Percentiles rank a stretch among this genome's conserved stretches.
These are phyloP conservation scores for Metacarcinus magister DNA, from an alignment of 2,888 invertebrate genomes.

Conservation along the genomic window DNA sequence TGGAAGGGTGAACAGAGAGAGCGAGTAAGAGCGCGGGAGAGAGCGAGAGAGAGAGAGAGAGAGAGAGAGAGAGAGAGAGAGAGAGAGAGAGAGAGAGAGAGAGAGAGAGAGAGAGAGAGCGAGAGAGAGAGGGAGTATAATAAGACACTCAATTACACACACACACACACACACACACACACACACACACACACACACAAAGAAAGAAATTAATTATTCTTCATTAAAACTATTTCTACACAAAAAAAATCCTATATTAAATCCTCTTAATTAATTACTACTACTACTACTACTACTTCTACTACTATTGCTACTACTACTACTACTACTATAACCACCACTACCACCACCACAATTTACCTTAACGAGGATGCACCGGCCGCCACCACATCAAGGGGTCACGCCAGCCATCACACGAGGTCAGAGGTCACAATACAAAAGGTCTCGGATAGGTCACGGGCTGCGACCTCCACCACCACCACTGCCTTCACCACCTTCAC, in stretches of 20 bases:
- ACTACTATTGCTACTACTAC: not conserved
- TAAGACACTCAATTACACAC: too few species aligned
- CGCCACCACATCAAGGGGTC: not conserved
- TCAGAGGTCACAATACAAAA: not conserved
- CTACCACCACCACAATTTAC: not conserved
- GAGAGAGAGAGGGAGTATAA: not conserved
- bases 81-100: not conserved
- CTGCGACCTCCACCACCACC: conserved; percentile 20
- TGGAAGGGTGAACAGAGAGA: not conserved
- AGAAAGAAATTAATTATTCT: too few species aligned
- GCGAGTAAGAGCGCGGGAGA: not conserved
- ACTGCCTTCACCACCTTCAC: not conserved
- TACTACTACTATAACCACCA: not conserved
- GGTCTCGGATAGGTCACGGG: conserved; percentile 34
- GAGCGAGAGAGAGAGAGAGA: not conserved
- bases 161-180: too few species aligned
- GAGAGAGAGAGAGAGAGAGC: conserved; percentile 30
- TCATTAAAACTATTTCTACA: too few species aligned
- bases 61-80: conserved; percentile 12
- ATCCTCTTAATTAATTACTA: not conserved
- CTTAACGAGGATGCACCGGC: not conserved
- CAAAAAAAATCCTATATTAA: not conserved
- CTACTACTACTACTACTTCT: not conserved
- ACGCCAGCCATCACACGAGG: conserved; percentile 15
- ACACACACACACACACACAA: too few species aligned